Evolutionary conservation across 2,888 invertebrate species (phyloP).

Genomic region (Limenitis camilla): DNA sequence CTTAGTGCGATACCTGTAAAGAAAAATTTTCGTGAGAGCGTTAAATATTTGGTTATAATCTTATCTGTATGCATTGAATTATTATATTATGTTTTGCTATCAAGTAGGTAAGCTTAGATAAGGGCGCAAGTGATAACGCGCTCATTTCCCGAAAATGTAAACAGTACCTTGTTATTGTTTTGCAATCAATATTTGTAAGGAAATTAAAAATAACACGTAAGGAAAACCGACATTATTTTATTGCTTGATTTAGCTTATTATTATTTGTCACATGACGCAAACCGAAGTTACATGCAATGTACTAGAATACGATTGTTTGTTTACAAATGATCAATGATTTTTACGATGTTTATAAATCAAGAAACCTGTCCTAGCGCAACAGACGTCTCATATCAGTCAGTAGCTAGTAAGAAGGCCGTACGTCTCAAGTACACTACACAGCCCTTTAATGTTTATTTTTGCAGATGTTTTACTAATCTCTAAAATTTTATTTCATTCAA

Average conservation of each 20-base stretch:
- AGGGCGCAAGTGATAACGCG: too few species aligned
- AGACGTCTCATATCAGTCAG: neutral
- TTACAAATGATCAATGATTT: neutral
- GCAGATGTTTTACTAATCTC: too few species aligned
- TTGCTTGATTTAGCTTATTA: too few species aligned
- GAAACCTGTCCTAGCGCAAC: neutral
- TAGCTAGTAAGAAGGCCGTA: neutral
- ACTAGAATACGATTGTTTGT: neutral
- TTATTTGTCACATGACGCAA: too few species aligned
- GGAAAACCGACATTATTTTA: too few species aligned
- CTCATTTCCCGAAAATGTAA: too few species aligned
- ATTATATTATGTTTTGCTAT: neutral
- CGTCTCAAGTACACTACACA: neutral
- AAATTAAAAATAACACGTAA: too few species aligned
- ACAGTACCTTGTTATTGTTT: too few species aligned
- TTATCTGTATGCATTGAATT: neutral
- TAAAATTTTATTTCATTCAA: too few species aligned
- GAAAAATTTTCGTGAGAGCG: slow-evolving; percentile 27
- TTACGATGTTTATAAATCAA: neutral
- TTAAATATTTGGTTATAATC: neutral
- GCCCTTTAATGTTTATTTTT: neutral
- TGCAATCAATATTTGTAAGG: too few species aligned
- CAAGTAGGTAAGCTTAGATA: too few species aligned
- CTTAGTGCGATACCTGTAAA: slow-evolving; percentile 86
- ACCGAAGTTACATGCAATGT: neutral